Evolutionary conservation across 2,113 vertebrate species (phyloP).

Genomic region (Haliaeetus leucogaster): DNA sequence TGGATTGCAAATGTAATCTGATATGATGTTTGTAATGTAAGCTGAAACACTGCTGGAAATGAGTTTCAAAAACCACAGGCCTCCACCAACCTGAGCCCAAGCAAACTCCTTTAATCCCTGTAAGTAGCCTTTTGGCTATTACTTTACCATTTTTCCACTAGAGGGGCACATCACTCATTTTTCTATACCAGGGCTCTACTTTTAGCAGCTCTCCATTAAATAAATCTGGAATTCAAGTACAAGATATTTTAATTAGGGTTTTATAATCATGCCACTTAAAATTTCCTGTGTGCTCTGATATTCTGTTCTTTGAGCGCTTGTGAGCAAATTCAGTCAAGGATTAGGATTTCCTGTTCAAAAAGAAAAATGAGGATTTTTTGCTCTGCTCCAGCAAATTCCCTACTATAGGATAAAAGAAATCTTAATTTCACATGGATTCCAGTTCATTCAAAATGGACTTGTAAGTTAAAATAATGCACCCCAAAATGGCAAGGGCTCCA

Average conservation of each 20-base stretch:
- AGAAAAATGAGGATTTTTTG: not conserved
- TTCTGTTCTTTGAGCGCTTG: not conserved
- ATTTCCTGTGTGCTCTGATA: not conserved
- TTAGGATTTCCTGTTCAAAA: not conserved
- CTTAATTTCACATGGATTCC: not conserved
- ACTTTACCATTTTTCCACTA: not conserved
- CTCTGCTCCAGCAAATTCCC: not conserved
- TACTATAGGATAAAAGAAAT: not conserved
- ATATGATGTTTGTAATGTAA: not conserved
- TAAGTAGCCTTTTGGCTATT: not conserved
- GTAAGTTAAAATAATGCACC: not conserved
- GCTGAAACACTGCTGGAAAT: not conserved
- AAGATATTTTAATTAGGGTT: not conserved
- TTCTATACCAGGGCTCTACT: not conserved
- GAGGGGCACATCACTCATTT: not conserved
- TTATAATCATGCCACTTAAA: not conserved
- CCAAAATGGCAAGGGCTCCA: not conserved
- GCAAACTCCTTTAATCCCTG: not conserved
- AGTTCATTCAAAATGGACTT: not conserved
- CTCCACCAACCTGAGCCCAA: not conserved
- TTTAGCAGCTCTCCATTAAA: not conserved
- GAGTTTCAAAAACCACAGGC: not conserved
- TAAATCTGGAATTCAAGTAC: not conserved
- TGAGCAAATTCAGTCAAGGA: not conserved
- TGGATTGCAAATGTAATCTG: not conserved